A percentile compares a stretch with the other conserved stretches of the same genome.
These are phyloP conservation scores for Carlito syrichta DNA, from an alignment of 2,113 vertebrate species.

Conservation along the genomic window DNA sequence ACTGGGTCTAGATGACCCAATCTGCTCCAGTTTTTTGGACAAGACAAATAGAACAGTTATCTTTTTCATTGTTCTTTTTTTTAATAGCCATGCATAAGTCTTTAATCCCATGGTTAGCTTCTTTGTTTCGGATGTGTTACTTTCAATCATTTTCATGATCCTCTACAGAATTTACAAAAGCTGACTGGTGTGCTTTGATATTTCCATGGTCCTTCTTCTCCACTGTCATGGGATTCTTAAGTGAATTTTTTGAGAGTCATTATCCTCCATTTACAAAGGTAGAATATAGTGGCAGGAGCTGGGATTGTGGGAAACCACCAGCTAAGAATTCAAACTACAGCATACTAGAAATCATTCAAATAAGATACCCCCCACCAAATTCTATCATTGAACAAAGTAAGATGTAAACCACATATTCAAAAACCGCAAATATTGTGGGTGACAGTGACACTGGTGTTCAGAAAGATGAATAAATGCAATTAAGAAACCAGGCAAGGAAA, in stretches of 20 bases:
- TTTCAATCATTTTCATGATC: not conserved
- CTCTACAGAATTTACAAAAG: not conserved
- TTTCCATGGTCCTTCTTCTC: not conserved
- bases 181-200: not conserved
- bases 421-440: constrained; percentile 24
- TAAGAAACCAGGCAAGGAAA: constrained; percentile 75
- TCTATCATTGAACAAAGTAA: constrained; percentile 54
- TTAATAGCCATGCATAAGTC: not conserved
- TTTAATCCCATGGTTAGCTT: not conserved
- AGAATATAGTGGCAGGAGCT: constrained; percentile 16
- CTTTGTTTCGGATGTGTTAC: not conserved
- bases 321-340: constrained; percentile 47
- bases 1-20: not conserved
- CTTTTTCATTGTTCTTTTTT: not conserved
- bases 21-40: not conserved
- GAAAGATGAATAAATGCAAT: constrained; percentile 78
- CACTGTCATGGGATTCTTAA: not conserved
- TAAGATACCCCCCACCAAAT: constrained; percentile 44
- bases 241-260: not conserved
- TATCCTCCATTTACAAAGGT: not conserved
- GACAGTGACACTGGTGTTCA: constrained; percentile 37
- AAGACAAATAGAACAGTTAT: not conserved
- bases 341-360: constrained; percentile 63
- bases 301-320: constrained; percentile 51
- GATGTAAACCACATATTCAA: constrained; percentile 65